A percentile compares a stretch with the other conserved stretches of the same genome.
These are phyloP conservation scores for Characodon lateralis DNA, from an alignment of 2,797 vertebrate species.

Conservation along the genomic window DNA sequence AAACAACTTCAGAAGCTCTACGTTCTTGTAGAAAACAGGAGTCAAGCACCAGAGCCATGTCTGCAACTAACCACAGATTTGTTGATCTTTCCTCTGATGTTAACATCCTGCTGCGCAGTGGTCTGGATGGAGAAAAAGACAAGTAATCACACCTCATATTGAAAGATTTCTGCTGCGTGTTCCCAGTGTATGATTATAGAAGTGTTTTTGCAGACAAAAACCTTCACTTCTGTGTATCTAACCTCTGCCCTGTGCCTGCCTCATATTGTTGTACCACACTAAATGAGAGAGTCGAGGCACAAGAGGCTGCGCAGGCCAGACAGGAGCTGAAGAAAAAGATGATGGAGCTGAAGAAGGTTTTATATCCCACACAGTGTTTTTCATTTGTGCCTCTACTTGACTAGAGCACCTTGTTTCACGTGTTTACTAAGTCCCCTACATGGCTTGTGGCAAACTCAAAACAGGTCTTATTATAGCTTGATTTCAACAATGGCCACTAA, in stretches of 20 bases:
- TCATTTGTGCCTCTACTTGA: neutral
- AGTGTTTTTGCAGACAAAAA: conserved; percentile 28
- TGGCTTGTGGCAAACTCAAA: neutral
- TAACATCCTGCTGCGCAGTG: conserved; percentile 22
- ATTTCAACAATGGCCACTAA: neutral
- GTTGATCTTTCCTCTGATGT: conserved; percentile 47
- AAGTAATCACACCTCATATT: conserved; percentile 40
- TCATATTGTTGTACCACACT: conserved; percentile 22
- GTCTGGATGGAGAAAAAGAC: conserved; percentile 41
- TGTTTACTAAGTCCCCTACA: neutral
- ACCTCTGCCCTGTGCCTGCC: conserved; percentile 44
- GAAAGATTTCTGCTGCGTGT: conserved; percentile 27
- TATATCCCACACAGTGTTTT: neutral
- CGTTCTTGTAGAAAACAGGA: conserved; percentile 23
- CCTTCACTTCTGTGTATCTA: conserved; percentile 27
- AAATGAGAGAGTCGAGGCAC: conserved; percentile 26
- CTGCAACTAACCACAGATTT: conserved; percentile 37
- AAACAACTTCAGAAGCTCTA: conserved; percentile 25
- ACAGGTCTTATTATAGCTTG: neutral
- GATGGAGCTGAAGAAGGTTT: neutral
- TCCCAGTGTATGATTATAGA: conserved; percentile 37
- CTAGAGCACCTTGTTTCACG: neutral
- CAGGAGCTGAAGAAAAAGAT: neutral
- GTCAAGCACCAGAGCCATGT: conserved; percentile 31
- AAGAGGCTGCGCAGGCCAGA: neutral